Evolutionary conservation across 2,888 invertebrate genomes (phyloP), one percentile per base, ranked within the genome.

Genomic region (Tridacna crocea): DNA sequence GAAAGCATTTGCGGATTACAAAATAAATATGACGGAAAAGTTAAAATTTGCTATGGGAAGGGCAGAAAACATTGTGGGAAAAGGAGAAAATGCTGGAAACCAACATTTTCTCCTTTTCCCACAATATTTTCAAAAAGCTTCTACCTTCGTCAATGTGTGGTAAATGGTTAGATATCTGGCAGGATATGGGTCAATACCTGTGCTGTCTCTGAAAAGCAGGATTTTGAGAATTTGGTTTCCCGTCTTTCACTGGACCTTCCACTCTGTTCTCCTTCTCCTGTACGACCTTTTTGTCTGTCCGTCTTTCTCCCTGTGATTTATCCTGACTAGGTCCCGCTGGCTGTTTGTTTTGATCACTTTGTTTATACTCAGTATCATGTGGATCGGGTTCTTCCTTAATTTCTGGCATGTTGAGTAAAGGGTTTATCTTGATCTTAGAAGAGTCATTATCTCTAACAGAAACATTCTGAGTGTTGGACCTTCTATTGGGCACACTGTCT

Each of bases 351-450:
- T 61, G 61, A 51, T 70, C 70, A 70, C 46, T 47, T 58, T 82
- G 68, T 51, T 72, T 61, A 58, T 79, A 83, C n/a, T 76, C 74
- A 27, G 46, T 22, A 22, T 83, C 83, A 66, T 68, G 13, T 12
- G 79, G 82, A 61, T 82, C 82, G 58, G n/a, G 11, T 47, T 82
- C 82, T 46, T 83, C 83, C 51, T 83, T 83, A 8, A 80, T 80
- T 68, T 83, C 79, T 27, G 79, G 66, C 26, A 75, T 26, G 36
- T 36, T 36, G 17, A 55, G 51, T 51, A 65, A 26, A 13, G 61
- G 75, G 26, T 65, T 65, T 8, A 65, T 65, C 27, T 65, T 77
- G 26, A 70, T 73, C 8, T 68, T 66, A n/a, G 27, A 17, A 15
- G 55, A 65, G 51, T 55, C 70, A 75, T 47, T 55, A 19, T 66